Base-by-base conservation (phyloP, 1,140 invertebrate species). In the Ruditapes philippinarum region DNA sequence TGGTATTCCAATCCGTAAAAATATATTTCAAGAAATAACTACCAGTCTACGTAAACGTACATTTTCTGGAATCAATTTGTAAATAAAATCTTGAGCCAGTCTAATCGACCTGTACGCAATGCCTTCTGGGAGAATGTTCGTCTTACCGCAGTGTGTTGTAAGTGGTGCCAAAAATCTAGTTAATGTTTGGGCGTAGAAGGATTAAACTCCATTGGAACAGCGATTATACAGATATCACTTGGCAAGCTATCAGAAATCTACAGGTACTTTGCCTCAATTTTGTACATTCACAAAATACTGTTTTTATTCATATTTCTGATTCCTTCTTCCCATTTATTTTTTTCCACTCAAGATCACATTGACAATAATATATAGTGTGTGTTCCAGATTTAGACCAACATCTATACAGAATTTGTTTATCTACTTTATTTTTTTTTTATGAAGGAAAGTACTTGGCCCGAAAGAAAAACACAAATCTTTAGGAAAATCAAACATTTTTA, bases 221-320 rank as follows among this genome's bases (percentile, higher is more conserved):
- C 17, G 74, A 78, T 78, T 78, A 78, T 36, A 54, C 36, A 51
- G 74, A 78, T 78, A 78, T 36, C 17, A 12, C n/a, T 54, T 78
- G 74, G 74, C 74, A 78, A 33, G 4, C 45, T 33, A 33, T 51
- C 74, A 78, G 45, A 33, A 78, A 36, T 70, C 65, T 40, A 22
- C 36, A 17, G n/a, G 11, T 73, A 38, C 36, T 4, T 22, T 2
- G 19, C 22, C 7, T 51, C 36, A 5, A 78, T 40, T 57, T 33
- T n/a, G n/a, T 78, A 78, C 74, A 78, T 78, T 78, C 74, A 78
- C 74, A 57, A 78, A 78, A 51, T 14, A 28, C 19, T 36, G 36
- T 70, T 70, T 36, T 3, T 36, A 31, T 14, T 31, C 38, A 19
- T 33, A 1, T 65, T 65, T 65, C 33, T n/a, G n/a, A n/a, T n/a